Conservation (phyloP, 2,113 vertebrate species). For the Takifugu bimaculatus region DNA sequence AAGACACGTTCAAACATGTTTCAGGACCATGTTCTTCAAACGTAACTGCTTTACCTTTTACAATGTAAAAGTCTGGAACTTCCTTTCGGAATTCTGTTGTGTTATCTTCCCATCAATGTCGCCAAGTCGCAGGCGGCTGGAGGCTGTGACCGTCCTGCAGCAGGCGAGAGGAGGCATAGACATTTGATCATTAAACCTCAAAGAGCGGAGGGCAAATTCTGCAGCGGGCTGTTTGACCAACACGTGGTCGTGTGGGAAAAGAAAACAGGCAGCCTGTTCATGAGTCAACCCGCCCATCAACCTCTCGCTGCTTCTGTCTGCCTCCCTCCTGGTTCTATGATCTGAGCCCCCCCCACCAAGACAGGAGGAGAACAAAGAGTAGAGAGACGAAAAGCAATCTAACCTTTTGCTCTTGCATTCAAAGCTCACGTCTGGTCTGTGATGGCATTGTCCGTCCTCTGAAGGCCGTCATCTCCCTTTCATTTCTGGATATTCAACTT, state of each 20-base stretch:
- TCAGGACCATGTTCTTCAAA: too few relatives aligned
- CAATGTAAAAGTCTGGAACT: constrained; percentile 5
- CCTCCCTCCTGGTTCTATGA: constrained; percentile 1
- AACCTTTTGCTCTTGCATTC: constrained; percentile 59
- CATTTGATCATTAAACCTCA: constrained; percentile 47
- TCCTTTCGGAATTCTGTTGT: constrained; percentile 39
- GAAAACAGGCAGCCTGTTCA: constrained; percentile 49
- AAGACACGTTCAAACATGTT: too few relatives aligned
- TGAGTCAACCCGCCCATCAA: constrained; percentile 19
- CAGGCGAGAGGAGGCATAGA: constrained; percentile 21
- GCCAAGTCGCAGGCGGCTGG: constrained; percentile 41
- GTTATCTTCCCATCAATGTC: constrained; percentile 52
- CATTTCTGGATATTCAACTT: constrained; percentile 66
- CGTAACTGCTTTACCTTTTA: too few relatives aligned
- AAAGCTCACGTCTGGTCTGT: constrained; percentile 57
- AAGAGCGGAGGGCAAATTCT: constrained; percentile 49
- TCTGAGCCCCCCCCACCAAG: constrained; percentile 29
- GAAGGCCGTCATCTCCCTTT: constrained; percentile 66
- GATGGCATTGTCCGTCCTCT: constrained; percentile 56
- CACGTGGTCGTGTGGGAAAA: constrained; percentile 11
- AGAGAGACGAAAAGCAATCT: constrained; percentile 59
- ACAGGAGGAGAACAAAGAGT: constrained; percentile 58
- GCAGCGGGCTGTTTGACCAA: constrained; percentile 66
- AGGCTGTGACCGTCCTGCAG: constrained; percentile 39
- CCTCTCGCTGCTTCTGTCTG: constrained; percentile 1